Conservation (phyloP, 2,888 invertebrate genomes). For the Drosophila recens region DNA sequence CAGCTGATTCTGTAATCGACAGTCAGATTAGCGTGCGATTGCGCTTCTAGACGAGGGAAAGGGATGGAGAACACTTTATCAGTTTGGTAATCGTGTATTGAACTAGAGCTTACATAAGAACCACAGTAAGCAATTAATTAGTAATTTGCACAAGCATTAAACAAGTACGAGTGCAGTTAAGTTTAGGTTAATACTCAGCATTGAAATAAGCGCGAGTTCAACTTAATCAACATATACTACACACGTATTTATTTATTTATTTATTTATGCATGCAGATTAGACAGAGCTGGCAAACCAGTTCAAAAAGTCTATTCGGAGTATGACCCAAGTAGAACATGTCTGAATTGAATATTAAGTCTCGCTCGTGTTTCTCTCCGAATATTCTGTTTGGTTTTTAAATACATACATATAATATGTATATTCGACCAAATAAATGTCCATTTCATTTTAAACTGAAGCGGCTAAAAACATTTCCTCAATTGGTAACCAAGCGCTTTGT, state of each 20-base stretch:
- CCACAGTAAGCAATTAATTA: slow-evolving; percentile 6
- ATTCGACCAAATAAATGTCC: slow-evolving; percentile 2
- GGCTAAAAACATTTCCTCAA: slow-evolving; percentile 57
- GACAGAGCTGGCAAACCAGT: slow-evolving; percentile 41
- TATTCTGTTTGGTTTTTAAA: slow-evolving; percentile 6
- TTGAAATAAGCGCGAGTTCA: neutral
- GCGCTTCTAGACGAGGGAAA: neutral
- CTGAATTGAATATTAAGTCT: neutral
- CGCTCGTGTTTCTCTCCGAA: slow-evolving; percentile 6
- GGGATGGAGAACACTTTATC: slow-evolving; percentile 11
- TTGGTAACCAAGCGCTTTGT: slow-evolving; percentile 37
- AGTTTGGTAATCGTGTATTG: slow-evolving; percentile 28
- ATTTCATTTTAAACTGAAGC: slow-evolving; percentile 1
- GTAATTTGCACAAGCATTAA: slow-evolving; percentile 24
- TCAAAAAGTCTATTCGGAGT: slow-evolving; percentile 9
- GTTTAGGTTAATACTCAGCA: neutral
- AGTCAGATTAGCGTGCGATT: slow-evolving; percentile 8
- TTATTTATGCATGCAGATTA: slow-evolving; percentile 14
- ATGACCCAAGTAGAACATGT: slow-evolving; percentile 21
- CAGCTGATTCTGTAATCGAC: slow-evolving; percentile 55
- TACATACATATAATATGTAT: neutral
- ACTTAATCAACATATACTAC: slow-evolving; percentile 13
- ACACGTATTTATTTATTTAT: neutral
- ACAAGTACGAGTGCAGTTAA: neutral
- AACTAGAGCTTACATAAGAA: slow-evolving; percentile 34